Evolutionary conservation across 2,113 vertebrate genomes (phyloP).

Genomic region (Apteryx mantelli): DNA sequence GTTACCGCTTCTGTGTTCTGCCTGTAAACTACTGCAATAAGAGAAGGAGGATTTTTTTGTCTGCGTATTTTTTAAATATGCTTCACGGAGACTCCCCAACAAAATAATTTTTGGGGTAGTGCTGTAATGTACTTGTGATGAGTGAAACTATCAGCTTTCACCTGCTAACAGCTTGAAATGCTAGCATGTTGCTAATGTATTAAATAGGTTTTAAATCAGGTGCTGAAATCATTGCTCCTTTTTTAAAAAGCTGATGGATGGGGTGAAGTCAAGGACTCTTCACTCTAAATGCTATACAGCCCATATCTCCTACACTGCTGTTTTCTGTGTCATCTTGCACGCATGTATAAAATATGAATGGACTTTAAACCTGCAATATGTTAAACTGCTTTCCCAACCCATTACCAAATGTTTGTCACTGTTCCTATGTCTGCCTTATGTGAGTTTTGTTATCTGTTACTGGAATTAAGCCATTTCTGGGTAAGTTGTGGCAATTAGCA

Average conservation of each 20-base stretch:
- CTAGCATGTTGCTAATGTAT: not conserved
- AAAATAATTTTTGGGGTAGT: not conserved
- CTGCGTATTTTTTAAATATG: not conserved
- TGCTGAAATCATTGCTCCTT: not conserved
- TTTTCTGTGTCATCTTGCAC: not conserved
- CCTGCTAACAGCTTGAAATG: not conserved
- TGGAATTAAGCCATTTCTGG: not conserved
- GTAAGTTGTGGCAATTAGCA: not conserved
- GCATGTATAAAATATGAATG: not conserved
- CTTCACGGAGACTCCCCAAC: not conserved
- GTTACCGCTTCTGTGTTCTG: not conserved
- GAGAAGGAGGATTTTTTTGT: not conserved
- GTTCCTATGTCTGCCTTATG: not conserved
- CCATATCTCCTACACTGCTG: not conserved
- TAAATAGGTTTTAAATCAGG: not conserved
- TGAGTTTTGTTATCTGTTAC: not conserved
- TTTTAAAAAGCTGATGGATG: not conserved
- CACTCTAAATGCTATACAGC: not conserved
- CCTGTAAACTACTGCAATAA: not conserved
- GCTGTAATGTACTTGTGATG: not conserved
- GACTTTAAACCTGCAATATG: fast-evolving
- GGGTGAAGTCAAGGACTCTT: not conserved
- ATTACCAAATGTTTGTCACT: not conserved
- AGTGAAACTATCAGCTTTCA: not conserved
- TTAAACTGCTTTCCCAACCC: not conserved